A percentile compares a stretch with the other conserved stretches of the same genome.
These are phyloP conservation scores for Platyscapa corneri DNA, from an alignment of 1,140 invertebrate species.

Conservation along the genomic window DNA sequence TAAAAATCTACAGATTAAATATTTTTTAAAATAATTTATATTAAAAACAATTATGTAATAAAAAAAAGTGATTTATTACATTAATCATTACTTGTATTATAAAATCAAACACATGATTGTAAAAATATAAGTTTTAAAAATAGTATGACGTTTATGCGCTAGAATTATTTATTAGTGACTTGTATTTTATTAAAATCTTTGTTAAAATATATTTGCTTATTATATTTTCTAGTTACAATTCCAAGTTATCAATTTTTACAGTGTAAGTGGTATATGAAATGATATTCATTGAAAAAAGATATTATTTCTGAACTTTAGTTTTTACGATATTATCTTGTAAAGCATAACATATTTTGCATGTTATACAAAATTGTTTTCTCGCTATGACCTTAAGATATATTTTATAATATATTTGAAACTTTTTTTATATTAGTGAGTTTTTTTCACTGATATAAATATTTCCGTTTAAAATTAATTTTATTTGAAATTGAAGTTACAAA, in stretches of 20 bases:
- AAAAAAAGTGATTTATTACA: no score
- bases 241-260: background rate
- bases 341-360: background rate
- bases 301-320: constrained; percentile 7
- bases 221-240: background rate
- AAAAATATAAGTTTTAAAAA: background rate
- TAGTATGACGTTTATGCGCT: background rate
- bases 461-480: no score
- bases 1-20: no score
- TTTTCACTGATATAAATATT: no score
- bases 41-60: no score
- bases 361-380: background rate
- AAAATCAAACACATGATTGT: no score
- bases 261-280: background rate
- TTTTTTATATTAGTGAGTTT: no score
- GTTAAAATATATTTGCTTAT: background rate
- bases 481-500: background rate
- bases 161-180: background rate
- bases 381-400: background rate
- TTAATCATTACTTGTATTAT: no score
- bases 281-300: constrained; percentile 11
- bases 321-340: constrained; percentile 9
- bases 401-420: background rate
- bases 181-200: constrained; percentile 2
- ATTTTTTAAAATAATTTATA: no score